A percentile compares a stretch with the other conserved stretches of the same genome.
These are phyloP conservation scores for Varecia variegata DNA, from an alignment of 2,797 vertebrate genomes.

Conservation along the genomic window DNA sequence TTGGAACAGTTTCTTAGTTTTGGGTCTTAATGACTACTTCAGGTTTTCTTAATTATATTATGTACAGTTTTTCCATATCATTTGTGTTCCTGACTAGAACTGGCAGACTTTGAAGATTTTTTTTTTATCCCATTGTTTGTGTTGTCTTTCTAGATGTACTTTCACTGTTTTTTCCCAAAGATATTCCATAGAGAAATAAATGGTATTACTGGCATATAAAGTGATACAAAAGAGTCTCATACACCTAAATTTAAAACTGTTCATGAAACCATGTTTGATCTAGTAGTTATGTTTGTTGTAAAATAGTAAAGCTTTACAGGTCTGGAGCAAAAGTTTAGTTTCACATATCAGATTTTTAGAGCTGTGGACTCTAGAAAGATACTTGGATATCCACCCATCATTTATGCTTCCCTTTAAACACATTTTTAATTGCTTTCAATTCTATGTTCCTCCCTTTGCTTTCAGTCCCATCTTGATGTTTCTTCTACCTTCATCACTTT, in stretches of 20 bases:
- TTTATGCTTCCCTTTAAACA: neutral
- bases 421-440: neutral
- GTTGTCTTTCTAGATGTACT: neutral
- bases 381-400: neutral
- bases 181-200: slow-evolving; percentile 1
- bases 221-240: neutral
- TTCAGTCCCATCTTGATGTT: neutral
- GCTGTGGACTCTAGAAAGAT: neutral
- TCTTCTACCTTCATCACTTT: neutral
- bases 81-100: slow-evolving; percentile 26
- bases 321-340: slow-evolving; percentile 1
- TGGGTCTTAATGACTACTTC: slow-evolving; percentile 6
- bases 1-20: slow-evolving; percentile 26
- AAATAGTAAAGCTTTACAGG: neutral
- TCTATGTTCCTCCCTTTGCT: neutral
- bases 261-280: neutral
- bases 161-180: neutral
- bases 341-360: neutral
- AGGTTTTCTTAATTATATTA: slow-evolving; percentile 29
- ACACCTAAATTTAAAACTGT: neutral
- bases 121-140: neutral
- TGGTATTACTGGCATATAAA: neutral
- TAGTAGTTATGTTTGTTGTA: neutral
- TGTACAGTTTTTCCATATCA: neutral
- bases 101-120: neutral